Conservation (phyloP, 2,888 invertebrate genomes). For the Torymus texanus region DNA sequence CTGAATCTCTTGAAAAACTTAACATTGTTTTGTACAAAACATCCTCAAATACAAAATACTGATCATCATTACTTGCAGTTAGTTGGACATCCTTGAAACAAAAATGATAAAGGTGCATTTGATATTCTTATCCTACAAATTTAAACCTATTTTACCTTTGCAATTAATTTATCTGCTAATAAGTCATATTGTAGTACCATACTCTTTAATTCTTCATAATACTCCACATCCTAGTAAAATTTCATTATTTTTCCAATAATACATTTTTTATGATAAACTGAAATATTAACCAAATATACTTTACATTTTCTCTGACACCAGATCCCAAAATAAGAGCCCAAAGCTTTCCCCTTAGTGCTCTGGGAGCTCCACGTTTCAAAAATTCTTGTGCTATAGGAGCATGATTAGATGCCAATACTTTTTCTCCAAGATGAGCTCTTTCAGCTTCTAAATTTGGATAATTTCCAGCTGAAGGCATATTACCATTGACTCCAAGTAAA, state of each 20-base stretch:
- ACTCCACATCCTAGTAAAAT: conserved; percentile 79
- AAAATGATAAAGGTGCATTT: not conserved
- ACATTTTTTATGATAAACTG: not conserved
- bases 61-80: conserved; percentile 97
- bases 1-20: conserved; percentile 93
- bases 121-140: not conserved
- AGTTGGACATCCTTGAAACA: conserved; percentile 87
- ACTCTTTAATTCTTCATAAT: conserved; percentile 88
- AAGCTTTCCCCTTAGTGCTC: conserved; percentile 86
- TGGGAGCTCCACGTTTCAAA: conserved; percentile 89
- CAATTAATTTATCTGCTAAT: conserved; percentile 94
- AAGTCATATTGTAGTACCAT: conserved; percentile 92
- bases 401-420: conserved; percentile 86
- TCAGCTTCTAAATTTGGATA: conserved; percentile 82
- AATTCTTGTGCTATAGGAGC: conserved; percentile 94
- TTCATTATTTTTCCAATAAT: not conserved
- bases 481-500: conserved; percentile 84
- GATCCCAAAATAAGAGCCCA: conserved; percentile 93
- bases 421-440: conserved; percentile 84
- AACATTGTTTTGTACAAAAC: conserved; percentile 93
- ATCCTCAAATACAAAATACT: conserved; percentile 98
- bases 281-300: conserved; percentile 47
- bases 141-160: conserved; percentile 79
- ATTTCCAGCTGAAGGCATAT: conserved; percentile 78
- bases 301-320: conserved; percentile 82